These are phyloP conservation scores for Nymphicus hollandicus DNA, from an alignment of 2,113 vertebrate species.

Conservation along the genomic window DNA sequence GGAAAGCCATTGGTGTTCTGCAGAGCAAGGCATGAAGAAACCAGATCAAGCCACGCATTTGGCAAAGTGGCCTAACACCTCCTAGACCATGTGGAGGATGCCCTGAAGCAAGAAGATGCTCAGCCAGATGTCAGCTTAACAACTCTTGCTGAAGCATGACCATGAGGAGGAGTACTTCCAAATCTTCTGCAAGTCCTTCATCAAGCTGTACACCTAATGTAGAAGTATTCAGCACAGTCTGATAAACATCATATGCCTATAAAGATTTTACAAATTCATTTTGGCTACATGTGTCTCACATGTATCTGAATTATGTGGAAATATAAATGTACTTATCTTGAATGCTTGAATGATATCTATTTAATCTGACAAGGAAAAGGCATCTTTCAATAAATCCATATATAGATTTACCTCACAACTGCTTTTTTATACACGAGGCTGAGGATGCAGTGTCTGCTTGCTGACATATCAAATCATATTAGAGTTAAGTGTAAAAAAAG, in stretches of 20 bases:
- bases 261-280: neutral
- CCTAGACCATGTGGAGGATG: neutral
- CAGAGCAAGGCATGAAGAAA: constrained; percentile 29
- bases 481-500: neutral
- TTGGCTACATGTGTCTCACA: neutral
- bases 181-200: neutral
- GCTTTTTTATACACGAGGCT: neutral
- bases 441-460: neutral
- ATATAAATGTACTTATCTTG: neutral
- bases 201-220: neutral
- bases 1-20: constrained; percentile 39
- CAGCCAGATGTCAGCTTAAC: constrained; percentile 63
- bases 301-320: neutral
- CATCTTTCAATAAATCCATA: neutral
- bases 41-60: neutral
- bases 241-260: neutral
- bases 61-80: constrained; percentile 4
- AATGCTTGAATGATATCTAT: neutral
- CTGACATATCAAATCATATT: neutral
- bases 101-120: constrained; percentile 43
- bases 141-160: constrained; percentile 37
- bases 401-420: neutral
- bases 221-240: neutral
- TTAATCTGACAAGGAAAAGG: neutral
- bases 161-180: neutral